phyloP scores from a whole-genome alignment of 2,113 vertebrate species.

The Setophaga kirtlandii region DNA sequence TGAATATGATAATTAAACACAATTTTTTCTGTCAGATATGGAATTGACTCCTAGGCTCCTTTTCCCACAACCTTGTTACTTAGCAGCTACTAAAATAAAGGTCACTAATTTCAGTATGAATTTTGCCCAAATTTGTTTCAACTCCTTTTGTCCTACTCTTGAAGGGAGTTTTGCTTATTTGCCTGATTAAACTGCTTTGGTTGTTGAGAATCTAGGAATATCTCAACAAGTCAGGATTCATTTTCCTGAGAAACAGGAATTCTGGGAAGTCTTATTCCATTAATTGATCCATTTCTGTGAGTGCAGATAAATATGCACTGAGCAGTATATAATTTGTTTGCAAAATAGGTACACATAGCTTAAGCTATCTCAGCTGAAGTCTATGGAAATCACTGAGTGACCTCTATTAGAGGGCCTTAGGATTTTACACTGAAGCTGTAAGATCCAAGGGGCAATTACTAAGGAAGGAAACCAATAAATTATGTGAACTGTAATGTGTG shows the following conservation, averaged over 20 bases:
- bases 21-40: neutral
- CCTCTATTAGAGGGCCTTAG: neutral
- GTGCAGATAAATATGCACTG: neutral
- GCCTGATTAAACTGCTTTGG: neutral
- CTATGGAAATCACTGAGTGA: neutral
- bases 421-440: neutral
- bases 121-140: neutral
- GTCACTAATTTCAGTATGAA: neutral
- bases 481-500: constrained; percentile 39
- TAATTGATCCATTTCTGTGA: neutral
- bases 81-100: neutral
- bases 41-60: neutral
- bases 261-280: neutral
- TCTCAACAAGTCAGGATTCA: neutral
- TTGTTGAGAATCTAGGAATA: neutral
- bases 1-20: neutral
- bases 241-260: neutral
- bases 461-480: constrained; percentile 50
- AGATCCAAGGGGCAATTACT: constrained; percentile 37
- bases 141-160: neutral
- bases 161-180: neutral
- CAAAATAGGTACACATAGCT: neutral
- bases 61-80: neutral
- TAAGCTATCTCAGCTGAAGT: neutral
- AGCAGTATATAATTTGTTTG: neutral